Percentiles rank a stretch among this genome's conserved stretches.
Conservation (phyloP, 64 coral and sea anemone species). For the Montipora foliosa region DNA sequence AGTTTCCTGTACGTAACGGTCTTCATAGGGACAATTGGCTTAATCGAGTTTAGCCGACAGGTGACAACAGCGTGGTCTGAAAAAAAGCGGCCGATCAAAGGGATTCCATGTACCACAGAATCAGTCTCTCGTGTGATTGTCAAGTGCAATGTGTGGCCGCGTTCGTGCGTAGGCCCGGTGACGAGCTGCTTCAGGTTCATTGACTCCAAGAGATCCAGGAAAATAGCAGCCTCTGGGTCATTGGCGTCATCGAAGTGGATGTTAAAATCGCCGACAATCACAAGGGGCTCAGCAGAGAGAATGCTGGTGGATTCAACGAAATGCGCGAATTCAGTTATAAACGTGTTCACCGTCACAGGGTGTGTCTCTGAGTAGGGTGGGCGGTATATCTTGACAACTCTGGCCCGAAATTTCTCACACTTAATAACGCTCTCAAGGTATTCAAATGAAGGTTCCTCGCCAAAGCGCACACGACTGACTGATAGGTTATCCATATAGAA, state of each 20-base stretch:
- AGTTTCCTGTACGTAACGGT: background rate
- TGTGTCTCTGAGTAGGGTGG: constrained; percentile 9
- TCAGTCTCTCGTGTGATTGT: background rate
- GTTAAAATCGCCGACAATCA: constrained; percentile 10
- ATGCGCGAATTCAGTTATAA: too few relatives aligned
- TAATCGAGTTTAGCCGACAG: background rate
- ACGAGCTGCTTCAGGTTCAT: constrained; percentile 14
- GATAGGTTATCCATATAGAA: background rate
- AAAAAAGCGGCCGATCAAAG: constrained; percentile 1
- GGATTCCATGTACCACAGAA: constrained; percentile 2
- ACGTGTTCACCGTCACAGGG: background rate
- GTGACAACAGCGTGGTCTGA: constrained; percentile 12
- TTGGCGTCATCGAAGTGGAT: background rate
- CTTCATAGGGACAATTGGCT: background rate
- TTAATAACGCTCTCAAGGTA: constrained; percentile 2
- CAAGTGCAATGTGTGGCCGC: constrained; percentile 7
- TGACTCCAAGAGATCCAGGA: constrained; percentile 23
- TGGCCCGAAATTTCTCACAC: background rate
- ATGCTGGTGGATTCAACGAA: too few relatives aligned
- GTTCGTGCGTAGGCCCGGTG: constrained; percentile 13
- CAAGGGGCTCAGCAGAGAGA: too few relatives aligned
- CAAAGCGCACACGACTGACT: background rate
- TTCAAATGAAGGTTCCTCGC: constrained; percentile 1
- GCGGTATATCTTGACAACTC: constrained; percentile 1
- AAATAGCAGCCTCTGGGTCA: background rate